Conservation (phyloP, 1,140 invertebrate genomes). For the Penaeus indicus region DNA sequence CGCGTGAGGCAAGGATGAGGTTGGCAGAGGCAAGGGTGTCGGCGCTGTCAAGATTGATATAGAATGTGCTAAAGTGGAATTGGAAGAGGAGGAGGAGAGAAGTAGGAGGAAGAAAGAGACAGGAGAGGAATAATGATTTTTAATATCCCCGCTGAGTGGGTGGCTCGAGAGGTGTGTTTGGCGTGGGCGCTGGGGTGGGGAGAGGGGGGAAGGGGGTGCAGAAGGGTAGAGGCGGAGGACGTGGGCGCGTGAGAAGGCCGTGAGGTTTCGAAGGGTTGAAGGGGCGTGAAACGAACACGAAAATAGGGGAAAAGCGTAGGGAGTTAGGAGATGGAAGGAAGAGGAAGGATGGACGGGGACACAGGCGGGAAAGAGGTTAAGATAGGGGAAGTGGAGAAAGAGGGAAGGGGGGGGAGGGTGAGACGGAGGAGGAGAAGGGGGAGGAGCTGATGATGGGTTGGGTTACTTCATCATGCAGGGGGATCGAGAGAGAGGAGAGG, state of each 20-base stretch:
- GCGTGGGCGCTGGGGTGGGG: background rate
- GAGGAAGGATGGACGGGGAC: background rate
- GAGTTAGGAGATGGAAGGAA: background rate
- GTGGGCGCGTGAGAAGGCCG: background rate
- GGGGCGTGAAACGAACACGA: background rate
- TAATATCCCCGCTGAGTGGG: background rate
- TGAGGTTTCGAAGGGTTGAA: background rate
- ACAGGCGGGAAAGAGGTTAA: background rate
- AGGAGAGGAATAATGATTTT: background rate
- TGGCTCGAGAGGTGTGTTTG: background rate
- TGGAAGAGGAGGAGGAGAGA: slow-evolving; percentile 2
- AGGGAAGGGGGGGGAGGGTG: background rate
- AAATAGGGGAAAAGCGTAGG: background rate
- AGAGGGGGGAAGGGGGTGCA: background rate
- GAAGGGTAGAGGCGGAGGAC: background rate
- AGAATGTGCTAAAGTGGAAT: slow-evolving; percentile 46
- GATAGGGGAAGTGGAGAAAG: background rate
- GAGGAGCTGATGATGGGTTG: background rate
- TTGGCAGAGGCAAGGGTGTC: slow-evolving; percentile 28
- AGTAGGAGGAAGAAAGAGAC: slow-evolving; percentile 32
- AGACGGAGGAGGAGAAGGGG: slow-evolving; percentile 1
- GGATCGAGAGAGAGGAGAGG: background rate
- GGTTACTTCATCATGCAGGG: too few relatives aligned
- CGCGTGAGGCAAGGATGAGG: background rate
- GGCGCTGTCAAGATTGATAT: slow-evolving; percentile 39